Base-by-base conservation (phyloP, 1,140 invertebrate genomes). In the Plodia interpunctella region DNA sequence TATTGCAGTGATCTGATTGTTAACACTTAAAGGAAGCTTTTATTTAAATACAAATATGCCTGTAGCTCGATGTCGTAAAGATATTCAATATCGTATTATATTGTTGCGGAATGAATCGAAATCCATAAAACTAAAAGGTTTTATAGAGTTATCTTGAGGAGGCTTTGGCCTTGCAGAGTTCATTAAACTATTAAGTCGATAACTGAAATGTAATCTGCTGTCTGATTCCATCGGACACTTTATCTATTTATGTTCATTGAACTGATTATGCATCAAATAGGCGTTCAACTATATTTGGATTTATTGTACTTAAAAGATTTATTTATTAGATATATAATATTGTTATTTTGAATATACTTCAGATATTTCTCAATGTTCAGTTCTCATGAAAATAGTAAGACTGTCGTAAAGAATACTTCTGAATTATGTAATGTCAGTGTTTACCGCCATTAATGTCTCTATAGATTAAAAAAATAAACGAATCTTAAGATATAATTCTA, bases 71-170 rank as follows among this genome's bases (percentile, higher is more conserved):
- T 78, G 80, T 78, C 76, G 78, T 83, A 80, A 82, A 83, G 78
- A 85, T 85, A 84, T 80, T 81, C 68, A 65, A 71, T 82, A 83
- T 83, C 73, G 71, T 72, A 72, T 81, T 77, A 88, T 79, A 80
- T 83, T 83, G 74, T 80, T 79, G 77, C 65, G 65, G 68, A 83
- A 80, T 86, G 80, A 84, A 70, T 70, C 67, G 75, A 62, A 80
- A 81, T 84, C 70, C 60, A 79, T 83, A 80, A 81, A 76, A 84
- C 78, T 80, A 78, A 84, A 86, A 86, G 83, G 81, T 87, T 87
- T 79, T 87, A 86, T 86, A 84, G 77, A 76, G 74, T 80, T 85
- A 80, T 85, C 77, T 72, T 69, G 71, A 71, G 71, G 70, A 75
- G 73, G 78, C 70, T 80, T 79, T 83, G 77, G 80, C 84, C 86